Evolutionary conservation across 2,113 vertebrate genomes (phyloP).

Genomic region (Marmota flaviventris): DNA sequence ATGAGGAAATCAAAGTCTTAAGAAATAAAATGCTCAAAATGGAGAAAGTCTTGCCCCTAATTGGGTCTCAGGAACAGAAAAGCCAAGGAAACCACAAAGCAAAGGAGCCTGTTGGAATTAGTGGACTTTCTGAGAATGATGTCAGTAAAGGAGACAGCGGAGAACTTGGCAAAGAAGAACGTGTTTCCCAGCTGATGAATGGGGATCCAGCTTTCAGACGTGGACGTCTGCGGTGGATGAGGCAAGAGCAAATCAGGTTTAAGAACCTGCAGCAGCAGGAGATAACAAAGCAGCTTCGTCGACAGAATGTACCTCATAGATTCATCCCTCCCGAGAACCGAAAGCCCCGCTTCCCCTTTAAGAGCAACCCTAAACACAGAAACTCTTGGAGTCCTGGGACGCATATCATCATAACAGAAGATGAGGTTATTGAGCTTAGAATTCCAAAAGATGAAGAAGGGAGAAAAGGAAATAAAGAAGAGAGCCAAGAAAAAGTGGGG

Average conservation of each 20-base stretch:
- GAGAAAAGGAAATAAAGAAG: slow-evolving; percentile 79
- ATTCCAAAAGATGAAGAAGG: slow-evolving; percentile 96
- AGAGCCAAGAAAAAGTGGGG: slow-evolving; percentile 82
- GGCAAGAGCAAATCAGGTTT: slow-evolving; percentile 95
- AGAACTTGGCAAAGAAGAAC: slow-evolving; percentile 88
- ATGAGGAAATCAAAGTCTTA: slow-evolving; percentile 97
- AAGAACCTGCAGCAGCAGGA: slow-evolving; percentile 98
- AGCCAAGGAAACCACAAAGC: slow-evolving; percentile 73
- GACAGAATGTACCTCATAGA: slow-evolving; percentile 94
- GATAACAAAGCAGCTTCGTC: slow-evolving; percentile 96
- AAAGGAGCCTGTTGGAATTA: slow-evolving; percentile 71
- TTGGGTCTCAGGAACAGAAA: slow-evolving; percentile 91
- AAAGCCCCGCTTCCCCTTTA: slow-evolving; percentile 98
- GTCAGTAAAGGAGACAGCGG: slow-evolving; percentile 79
- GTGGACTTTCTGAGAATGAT: slow-evolving; percentile 67
- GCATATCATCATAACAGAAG: slow-evolving; percentile 98
- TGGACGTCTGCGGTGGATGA: slow-evolving; percentile 95
- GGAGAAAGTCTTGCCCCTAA: slow-evolving; percentile 97
- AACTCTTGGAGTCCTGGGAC: slow-evolving; percentile 99
- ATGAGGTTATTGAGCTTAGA: slow-evolving; percentile 96
- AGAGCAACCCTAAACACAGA: slow-evolving; percentile 97
- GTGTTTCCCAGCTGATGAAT: slow-evolving; percentile 87
- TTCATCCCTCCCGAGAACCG: slow-evolving; percentile 99
- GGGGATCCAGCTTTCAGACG: slow-evolving; percentile 92
- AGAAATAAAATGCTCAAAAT: slow-evolving; percentile 99